A percentile compares a stretch with the other conserved stretches of the same genome.
These are phyloP conservation scores for Crocuta crocuta DNA, from an alignment of 2,113 vertebrate species.

Conservation along the genomic window DNA sequence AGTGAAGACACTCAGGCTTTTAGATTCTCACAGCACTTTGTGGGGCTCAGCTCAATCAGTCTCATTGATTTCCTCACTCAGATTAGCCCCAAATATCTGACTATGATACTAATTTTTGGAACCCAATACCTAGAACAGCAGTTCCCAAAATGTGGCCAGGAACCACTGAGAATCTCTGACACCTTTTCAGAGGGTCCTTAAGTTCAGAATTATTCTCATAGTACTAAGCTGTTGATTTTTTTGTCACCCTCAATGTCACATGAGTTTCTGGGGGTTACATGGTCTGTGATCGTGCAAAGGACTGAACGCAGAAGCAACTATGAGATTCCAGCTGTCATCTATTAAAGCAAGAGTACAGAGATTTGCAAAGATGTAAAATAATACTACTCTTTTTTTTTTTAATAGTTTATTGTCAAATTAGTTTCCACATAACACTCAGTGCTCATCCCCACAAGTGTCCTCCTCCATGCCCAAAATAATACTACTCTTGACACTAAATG, in stretches of 20 bases:
- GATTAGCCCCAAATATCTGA: not conserved
- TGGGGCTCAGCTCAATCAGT: not conserved
- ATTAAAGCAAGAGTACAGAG: not conserved
- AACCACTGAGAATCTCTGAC: not conserved
- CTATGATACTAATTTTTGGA: not conserved
- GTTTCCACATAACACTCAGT: too few relatives aligned
- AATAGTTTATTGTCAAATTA: too few relatives aligned
- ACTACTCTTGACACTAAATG: not conserved
- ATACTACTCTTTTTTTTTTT: not conserved
- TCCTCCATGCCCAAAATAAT: too few relatives aligned
- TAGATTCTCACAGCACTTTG: not conserved
- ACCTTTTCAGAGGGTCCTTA: not conserved
- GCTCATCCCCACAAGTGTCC: too few relatives aligned
- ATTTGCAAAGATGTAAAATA: not conserved
- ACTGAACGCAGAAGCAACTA: not conserved
- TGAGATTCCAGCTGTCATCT: not conserved
- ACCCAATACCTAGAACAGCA: not conserved
- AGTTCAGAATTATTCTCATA: not conserved
- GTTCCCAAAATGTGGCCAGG: not conserved
- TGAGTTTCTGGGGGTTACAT: not conserved
- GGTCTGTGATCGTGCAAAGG: rapidly evolving
- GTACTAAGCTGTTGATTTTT: not conserved
- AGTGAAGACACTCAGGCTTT: not conserved
- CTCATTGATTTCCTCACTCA: not conserved
- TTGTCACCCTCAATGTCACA: not conserved